Percentiles rank a stretch among this genome's conserved stretches.
These are phyloP conservation scores for Brienomyrus longianalis DNA, from an alignment of 2,113 vertebrate species.

Conservation along the genomic window DNA sequence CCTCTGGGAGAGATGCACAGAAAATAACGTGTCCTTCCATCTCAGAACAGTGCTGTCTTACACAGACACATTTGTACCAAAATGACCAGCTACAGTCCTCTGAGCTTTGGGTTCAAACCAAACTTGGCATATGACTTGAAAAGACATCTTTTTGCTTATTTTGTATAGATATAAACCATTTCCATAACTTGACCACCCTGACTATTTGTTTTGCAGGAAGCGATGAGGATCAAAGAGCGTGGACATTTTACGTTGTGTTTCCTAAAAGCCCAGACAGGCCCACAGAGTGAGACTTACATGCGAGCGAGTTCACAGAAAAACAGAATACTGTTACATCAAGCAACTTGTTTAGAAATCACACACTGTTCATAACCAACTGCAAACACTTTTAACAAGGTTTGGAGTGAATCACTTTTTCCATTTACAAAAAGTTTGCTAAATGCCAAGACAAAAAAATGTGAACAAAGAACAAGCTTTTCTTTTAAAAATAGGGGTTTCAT, in stretches of 20 bases:
- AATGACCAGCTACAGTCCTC: neutral
- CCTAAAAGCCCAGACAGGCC: neutral
- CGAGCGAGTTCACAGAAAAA: neutral
- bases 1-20: neutral
- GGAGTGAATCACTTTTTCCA: slow-evolving; percentile 14
- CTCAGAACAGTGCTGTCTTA: neutral
- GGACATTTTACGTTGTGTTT: neutral
- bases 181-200: neutral
- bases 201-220: neutral
- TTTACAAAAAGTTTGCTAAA: neutral
- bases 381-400: neutral
- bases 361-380: neutral
- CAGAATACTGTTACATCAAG: neutral
- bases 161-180: neutral
- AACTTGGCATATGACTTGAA: neutral
- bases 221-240: neutral
- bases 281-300: neutral
- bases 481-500: slow-evolving; percentile 23
- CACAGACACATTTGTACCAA: neutral
- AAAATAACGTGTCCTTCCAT: neutral
- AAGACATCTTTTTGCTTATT: neutral
- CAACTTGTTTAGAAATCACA: neutral
- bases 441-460: neutral
- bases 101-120: neutral
- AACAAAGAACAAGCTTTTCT: neutral